Evolutionary conservation across 2,888 invertebrate species (phyloP).

Genomic region (Drosophila buzzatii): DNA sequence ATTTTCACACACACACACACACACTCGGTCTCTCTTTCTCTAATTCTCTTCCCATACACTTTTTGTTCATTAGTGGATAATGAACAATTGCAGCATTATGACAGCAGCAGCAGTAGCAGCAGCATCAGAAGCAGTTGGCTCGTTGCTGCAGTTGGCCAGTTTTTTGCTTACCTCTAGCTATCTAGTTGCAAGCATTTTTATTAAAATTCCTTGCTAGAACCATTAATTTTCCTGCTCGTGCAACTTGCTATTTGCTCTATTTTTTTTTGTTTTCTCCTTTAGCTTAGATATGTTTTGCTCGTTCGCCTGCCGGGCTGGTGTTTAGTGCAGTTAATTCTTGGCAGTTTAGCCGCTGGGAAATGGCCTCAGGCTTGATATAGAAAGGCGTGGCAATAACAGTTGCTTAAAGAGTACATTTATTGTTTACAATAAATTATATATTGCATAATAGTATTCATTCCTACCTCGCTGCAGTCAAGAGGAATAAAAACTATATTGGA

Average conservation of each 20-base stretch:
- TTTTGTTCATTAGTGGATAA: conserved; percentile 84
- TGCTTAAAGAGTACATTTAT: no score
- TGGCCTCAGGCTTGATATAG: conserved; percentile 36
- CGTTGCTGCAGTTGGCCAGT: conserved; percentile 66
- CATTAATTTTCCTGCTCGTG: conserved; percentile 77
- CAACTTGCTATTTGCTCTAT: conserved; percentile 22
- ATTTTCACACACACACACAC: conserved; percentile 58
- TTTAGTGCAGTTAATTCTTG: conserved; percentile 64
- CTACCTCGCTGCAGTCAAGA: no score
- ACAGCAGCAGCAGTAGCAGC: conserved; percentile 52
- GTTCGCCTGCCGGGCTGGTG: conserved; percentile 21
- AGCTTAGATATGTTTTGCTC: conserved; percentile 32
- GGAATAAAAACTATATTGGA: no score
- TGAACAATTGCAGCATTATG: conserved; percentile 82
- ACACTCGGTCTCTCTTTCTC: background rate
- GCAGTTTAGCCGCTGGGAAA: conserved; percentile 32
- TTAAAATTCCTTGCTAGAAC: conserved; percentile 77
- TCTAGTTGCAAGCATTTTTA: conserved; percentile 79
- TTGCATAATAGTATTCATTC: no score
- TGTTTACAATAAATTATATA: background rate
- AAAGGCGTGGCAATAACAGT: background rate
- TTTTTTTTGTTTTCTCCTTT: conserved; percentile 6
- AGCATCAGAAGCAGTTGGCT: conserved; percentile 38
- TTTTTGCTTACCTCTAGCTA: conserved; percentile 72
- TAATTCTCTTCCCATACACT: conserved; percentile 37